These are phyloP conservation scores for Chionoecetes opilio DNA, from an alignment of 1,140 invertebrate species.

Conservation along the genomic window DNA sequence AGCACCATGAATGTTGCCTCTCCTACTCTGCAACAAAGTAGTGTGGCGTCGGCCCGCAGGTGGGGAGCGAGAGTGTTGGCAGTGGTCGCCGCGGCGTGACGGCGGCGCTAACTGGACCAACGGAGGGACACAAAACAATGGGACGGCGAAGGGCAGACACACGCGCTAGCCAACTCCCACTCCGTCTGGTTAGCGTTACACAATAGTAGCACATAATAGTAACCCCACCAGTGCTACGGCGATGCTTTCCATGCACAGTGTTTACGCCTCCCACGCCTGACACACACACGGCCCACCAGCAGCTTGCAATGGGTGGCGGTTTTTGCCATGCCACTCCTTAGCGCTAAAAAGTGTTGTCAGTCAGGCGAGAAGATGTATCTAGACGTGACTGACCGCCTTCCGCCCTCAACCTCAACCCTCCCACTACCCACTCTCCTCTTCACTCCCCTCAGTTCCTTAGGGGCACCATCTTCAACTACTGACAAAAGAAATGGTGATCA, in stretches of 20 bases:
- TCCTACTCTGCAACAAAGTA: background rate
- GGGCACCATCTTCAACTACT: background rate
- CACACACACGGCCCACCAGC: background rate
- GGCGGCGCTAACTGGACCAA: slow-evolving; percentile 23
- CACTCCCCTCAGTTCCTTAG: background rate
- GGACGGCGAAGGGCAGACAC: slow-evolving; percentile 3
- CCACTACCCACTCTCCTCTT: background rate
- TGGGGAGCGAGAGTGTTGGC: slow-evolving; percentile 10
- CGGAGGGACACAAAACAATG: slow-evolving; percentile 5
- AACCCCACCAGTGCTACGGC: background rate
- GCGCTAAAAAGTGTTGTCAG: background rate
- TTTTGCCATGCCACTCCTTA: background rate
- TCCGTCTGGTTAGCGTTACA: background rate
- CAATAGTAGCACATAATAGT: too few species aligned
- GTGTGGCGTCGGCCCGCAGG: background rate
- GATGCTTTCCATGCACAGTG: background rate
- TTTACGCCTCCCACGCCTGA: background rate
- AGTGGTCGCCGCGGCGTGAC: slow-evolving; percentile 11
- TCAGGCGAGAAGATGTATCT: background rate
- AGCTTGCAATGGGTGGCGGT: background rate
- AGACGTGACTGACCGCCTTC: background rate
- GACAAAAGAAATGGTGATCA: background rate
- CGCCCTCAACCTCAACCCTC: too few species aligned
- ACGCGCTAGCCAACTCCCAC: background rate
- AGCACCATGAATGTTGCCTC: background rate